A percentile compares a stretch with the other conserved stretches of the same genome.
phyloP scores from a whole-genome alignment of 2,888 invertebrate species.

The Agrilus cyanescens region DNA sequence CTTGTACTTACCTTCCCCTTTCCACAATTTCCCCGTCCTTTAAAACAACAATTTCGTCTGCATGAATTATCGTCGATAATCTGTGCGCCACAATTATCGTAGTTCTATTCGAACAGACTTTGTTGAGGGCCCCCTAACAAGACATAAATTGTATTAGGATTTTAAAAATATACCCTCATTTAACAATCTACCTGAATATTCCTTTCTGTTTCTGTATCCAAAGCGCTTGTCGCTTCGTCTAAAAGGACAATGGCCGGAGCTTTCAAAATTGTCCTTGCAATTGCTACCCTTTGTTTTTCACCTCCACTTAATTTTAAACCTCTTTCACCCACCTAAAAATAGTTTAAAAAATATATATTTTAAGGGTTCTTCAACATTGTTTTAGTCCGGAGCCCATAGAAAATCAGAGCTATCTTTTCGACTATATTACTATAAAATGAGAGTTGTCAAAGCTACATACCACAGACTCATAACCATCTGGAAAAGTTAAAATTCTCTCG shows the following conservation, averaged over 20 bases:
- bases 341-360: conserved; percentile 5
- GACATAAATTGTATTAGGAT: conserved; percentile 1
- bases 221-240: conserved; percentile 91
- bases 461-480: conserved; percentile 76
- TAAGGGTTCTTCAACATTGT: not conserved
- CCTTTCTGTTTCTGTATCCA: conserved; percentile 91
- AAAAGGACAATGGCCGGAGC: conserved; percentile 80
- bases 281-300: conserved; percentile 95
- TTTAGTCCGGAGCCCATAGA: not conserved
- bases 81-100: conserved; percentile 92
- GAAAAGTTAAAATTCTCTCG: conserved; percentile 80
- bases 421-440: not conserved
- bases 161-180: not conserved
- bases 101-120: conserved; percentile 75
- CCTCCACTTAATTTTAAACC: conserved; percentile 92
- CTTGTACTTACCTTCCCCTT: conserved; percentile 47
- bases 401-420: not conserved
- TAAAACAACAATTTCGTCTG: conserved; percentile 87
- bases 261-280: conserved; percentile 89
- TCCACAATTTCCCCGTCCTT: conserved; percentile 87
- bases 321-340: conserved; percentile 74
- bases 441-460: conserved; percentile 33
- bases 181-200: conserved; percentile 55
- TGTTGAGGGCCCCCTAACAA: conserved; percentile 53
- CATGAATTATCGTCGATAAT: conserved; percentile 87